phyloP scores from a whole-genome alignment of 2,113 vertebrate genomes.

The Oostethus manadensis region DNA sequence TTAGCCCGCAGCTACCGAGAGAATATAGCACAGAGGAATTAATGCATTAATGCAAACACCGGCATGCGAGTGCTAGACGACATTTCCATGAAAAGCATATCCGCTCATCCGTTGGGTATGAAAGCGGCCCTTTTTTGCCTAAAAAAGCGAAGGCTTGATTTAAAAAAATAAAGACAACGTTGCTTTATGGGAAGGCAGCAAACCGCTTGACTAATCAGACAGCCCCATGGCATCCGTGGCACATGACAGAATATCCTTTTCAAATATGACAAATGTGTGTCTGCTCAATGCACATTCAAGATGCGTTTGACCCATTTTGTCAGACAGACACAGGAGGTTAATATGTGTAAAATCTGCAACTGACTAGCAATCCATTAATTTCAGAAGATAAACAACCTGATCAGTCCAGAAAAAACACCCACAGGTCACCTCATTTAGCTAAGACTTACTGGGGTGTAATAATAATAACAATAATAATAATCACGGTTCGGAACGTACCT shows the following conservation, averaged over 20 bases:
- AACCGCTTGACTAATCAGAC: conserved; percentile 34
- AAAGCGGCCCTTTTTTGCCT: conserved; percentile 22
- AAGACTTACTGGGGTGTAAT: too few relatives aligned
- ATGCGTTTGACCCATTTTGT: conserved; percentile 25
- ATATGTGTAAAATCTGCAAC: neutral
- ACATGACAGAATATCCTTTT: conserved; percentile 28
- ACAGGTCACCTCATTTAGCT: too few relatives aligned
- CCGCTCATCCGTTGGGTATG: conserved; percentile 45
- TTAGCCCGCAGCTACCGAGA: conserved; percentile 56
- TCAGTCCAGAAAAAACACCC: neutral
- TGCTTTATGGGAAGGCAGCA: conserved; percentile 17
- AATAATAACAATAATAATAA: too few relatives aligned
- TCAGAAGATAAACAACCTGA: neutral
- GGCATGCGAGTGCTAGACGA: conserved; percentile 43
- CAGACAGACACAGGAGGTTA: conserved; percentile 2
- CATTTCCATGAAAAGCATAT: conserved; percentile 60
- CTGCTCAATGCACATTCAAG: conserved; percentile 12
- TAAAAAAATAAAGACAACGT: conserved; percentile 44
- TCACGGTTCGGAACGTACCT: too few relatives aligned
- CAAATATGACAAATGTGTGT: conserved; percentile 23
- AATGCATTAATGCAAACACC: conserved; percentile 60
- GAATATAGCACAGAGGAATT: conserved; percentile 45
- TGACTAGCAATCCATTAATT: conserved; percentile 1
- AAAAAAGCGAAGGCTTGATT: conserved; percentile 18
- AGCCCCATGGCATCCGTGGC: conserved; percentile 39